Percentiles rank a stretch among this genome's conserved stretches.
phyloP scores from a whole-genome alignment of 2,113 vertebrate genomes.

The Tonatia bakeri region DNA sequence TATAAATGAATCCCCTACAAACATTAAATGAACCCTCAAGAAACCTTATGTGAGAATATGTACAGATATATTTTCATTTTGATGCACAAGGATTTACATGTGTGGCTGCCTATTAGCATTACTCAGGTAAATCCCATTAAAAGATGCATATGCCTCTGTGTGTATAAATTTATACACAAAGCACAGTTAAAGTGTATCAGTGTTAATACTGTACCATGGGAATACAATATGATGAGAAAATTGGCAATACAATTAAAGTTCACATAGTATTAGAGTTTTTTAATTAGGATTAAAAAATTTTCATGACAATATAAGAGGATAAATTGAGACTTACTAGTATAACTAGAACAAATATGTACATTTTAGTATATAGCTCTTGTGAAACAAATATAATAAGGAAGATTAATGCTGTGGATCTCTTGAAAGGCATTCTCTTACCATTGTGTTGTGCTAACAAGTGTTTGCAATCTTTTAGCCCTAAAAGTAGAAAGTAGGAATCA shows the following conservation, averaged over 20 bases:
- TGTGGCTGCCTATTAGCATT: constrained; percentile 30
- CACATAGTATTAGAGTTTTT: constrained; percentile 48
- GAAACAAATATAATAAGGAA: constrained; percentile 12
- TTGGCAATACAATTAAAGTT: constrained; percentile 49
- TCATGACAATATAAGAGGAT: constrained; percentile 30
- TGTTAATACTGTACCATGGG: constrained; percentile 36
- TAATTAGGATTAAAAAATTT: constrained; percentile 41
- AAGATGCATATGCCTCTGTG: constrained; percentile 53
- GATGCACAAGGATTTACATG: constrained; percentile 59
- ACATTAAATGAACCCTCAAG: constrained; percentile 38
- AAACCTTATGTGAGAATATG: constrained; percentile 63
- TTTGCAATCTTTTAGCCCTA: neutral
- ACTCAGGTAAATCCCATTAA: constrained; percentile 63
- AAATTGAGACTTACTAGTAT: neutral
- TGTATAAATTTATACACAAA: constrained; percentile 60
- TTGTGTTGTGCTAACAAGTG: neutral
- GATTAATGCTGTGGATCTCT: neutral
- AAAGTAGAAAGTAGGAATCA: neutral
- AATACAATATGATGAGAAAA: constrained; percentile 35
- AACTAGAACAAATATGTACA: neutral
- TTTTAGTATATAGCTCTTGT: neutral
- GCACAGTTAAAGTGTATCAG: constrained; percentile 41
- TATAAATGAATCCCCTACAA: constrained; percentile 60
- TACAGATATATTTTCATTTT: constrained; percentile 47
- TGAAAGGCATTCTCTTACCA: neutral